phyloP scores from a whole-genome alignment of 2,888 invertebrate genomes.

The Micropterix aruncella region DNA sequence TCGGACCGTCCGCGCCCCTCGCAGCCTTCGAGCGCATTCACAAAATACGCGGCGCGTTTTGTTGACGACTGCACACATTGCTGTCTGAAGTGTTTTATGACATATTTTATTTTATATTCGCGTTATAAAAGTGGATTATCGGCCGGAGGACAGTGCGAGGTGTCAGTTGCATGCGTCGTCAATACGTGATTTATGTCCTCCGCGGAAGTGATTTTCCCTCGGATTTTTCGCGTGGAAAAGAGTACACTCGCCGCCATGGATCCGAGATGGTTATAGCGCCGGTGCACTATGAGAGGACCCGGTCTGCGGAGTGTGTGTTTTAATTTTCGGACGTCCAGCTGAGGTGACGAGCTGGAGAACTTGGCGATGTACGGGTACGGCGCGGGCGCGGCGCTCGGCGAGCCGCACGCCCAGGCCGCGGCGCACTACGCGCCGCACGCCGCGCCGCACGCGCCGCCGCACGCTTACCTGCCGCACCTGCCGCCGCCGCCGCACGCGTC shows the following conservation, averaged over 20 bases:
- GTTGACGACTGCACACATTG: too few relatives aligned
- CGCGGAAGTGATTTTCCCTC: constrained; percentile 11
- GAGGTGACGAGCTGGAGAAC: constrained; percentile 12
- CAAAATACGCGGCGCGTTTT: too few relatives aligned
- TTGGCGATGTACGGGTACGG: constrained; percentile 33
- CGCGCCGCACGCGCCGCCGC: constrained; percentile 20
- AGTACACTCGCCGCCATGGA: constrained; percentile 2
- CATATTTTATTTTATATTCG: too few relatives aligned
- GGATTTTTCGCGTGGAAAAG: constrained; percentile 10
- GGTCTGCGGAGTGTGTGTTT: too few relatives aligned
- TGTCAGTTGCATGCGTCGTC: constrained; percentile 9
- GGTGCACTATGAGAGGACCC: not conserved
- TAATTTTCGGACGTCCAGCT: constrained; percentile 5
- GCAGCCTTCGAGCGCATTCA: too few relatives aligned
- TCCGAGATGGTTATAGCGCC: not conserved
- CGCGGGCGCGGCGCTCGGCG: constrained; percentile 21
- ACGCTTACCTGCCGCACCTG: constrained; percentile 13
- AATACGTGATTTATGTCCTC: constrained; percentile 13
- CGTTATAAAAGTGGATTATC: constrained; percentile 1
- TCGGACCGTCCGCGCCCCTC: too few relatives aligned
- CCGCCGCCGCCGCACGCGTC: constrained; percentile 12
- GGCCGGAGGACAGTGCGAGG: too few relatives aligned
- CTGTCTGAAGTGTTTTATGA: too few relatives aligned
- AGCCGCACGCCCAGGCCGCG: constrained; percentile 29
- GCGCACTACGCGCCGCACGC: constrained; percentile 26